Base-by-base conservation (phyloP, 2,113 vertebrate species). In the Chaetodon auriga region DNA sequence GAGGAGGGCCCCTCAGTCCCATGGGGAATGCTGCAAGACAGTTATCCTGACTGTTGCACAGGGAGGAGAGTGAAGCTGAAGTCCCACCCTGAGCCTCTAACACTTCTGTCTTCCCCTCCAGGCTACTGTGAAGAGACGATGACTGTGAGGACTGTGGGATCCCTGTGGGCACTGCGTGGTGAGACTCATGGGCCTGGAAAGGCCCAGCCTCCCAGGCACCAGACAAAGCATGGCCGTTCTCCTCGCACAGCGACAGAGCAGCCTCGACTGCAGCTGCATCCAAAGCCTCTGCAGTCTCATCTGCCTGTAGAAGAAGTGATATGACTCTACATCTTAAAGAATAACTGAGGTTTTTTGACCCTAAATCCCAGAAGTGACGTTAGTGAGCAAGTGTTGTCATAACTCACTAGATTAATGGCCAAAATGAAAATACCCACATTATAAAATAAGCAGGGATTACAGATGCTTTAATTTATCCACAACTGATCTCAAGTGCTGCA, bases 261-360 rank as follows among this genome's bases (percentile, higher is more conserved):
- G 98, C 97, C 92, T 98, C 98, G 25, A 98, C 97, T 38, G 97
- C 97, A 48, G 97, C 97, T 49, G 97, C 97, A 91, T 98, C 97
- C 92, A 98, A 88, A 43, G 97, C 97, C 91, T 98, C 98, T 45
- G 96, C 96, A 80, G 96, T 96, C 84, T 97, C 97, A 0, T 97
- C 96, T 25, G 96, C 97, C 97, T 99, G 94, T 53, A 71, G 89
- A 91, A 58, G 72, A 82, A 62, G 2, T 84, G 30, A 81, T 14
- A 51, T 3, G 10, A 82, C 36, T 77, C 76, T 61, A 23, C 4
- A 53, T 23, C 14, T 38, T 21, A 60, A 51, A 38, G 1, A 38
- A 61, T 15, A 62, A 23, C 15, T 12, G 8, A 38, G 41, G n/a
- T 54, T 8, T 35, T 43, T 54, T 23, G 11, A 48, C 2, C 16